A percentile compares a stretch with the other conserved stretches of the same genome.
These are phyloP conservation scores for Vireo griseus DNA, from an alignment of 2,797 vertebrate species.

Conservation along the genomic window DNA sequence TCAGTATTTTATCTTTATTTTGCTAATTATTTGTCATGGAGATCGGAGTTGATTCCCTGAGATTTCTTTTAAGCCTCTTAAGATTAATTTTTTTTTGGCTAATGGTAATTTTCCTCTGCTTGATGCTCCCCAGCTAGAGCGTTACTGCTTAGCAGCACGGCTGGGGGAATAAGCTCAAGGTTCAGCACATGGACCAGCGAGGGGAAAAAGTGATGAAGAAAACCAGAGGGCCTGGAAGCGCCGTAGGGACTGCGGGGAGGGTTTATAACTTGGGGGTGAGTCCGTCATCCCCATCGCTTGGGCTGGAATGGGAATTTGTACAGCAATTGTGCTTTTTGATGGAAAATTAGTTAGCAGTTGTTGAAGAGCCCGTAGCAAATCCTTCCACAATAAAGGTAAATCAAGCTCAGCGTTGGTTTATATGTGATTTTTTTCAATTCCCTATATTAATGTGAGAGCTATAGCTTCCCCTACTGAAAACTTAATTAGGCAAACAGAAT, in stretches of 20 bases:
- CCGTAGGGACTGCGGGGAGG: background rate
- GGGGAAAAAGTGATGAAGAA: background rate
- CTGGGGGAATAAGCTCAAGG: conserved; percentile 35
- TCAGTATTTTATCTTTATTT: conserved; percentile 58
- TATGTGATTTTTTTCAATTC: conserved; percentile 8
- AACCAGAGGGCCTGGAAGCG: background rate
- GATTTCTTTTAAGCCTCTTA: conserved; percentile 61
- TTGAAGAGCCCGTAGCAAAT: conserved; percentile 38
- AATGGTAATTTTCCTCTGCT: conserved; percentile 36
- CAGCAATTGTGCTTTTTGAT: conserved; percentile 12
- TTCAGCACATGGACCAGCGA: conserved; percentile 44
- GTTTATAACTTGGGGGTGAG: background rate
- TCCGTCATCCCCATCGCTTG: background rate
- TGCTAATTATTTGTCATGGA: conserved; percentile 62
- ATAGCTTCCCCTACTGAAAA: conserved; percentile 47
- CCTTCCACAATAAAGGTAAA: conserved; percentile 48
- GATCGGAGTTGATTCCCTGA: conserved; percentile 44
- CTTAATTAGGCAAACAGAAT: conserved; percentile 66
- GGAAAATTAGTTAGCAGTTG: conserved; percentile 41
- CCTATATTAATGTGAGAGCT: conserved; percentile 27
- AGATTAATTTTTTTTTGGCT: conserved; percentile 57
- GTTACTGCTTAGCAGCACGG: conserved; percentile 18
- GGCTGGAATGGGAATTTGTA: conserved; percentile 2
- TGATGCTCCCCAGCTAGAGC: conserved; percentile 16
- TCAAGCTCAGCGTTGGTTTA: conserved; percentile 48